A percentile compares a stretch with the other conserved stretches of the same genome.
These are phyloP conservation scores for Sphaerophoria rueppellii DNA, from an alignment of 2,888 invertebrate genomes.

Conservation along the genomic window DNA sequence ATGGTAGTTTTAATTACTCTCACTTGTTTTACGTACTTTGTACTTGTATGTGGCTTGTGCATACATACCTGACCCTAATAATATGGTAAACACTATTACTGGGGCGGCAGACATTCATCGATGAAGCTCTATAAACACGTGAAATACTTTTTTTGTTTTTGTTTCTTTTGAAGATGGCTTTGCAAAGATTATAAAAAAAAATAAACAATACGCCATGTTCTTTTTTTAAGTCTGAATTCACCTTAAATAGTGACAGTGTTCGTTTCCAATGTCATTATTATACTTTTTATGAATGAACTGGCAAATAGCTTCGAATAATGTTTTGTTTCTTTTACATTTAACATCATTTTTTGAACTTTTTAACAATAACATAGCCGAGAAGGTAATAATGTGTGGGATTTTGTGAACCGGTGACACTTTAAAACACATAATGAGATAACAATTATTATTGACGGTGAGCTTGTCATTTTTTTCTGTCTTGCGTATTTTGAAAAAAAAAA, in stretches of 20 bases:
- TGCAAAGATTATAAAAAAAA: conserved; percentile 18
- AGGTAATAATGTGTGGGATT: background rate
- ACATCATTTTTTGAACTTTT: conserved; percentile 52
- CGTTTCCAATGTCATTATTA: conserved; percentile 46
- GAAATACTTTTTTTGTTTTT: conserved; percentile 10
- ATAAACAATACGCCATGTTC: conserved; percentile 6
- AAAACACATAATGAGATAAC: conserved; percentile 49
- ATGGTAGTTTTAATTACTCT: conserved; percentile 28
- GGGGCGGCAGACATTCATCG: conserved; percentile 45
- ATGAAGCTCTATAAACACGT: conserved; percentile 61
- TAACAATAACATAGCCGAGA: background rate
- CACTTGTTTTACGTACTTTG: conserved; percentile 33
- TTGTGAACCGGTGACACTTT: conserved; percentile 40
- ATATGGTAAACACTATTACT: conserved; percentile 35
- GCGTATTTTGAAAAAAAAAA: background rate
- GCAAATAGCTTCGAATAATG: conserved; percentile 3
- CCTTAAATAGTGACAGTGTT: conserved; percentile 11
- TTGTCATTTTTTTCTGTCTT: background rate
- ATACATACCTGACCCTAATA: conserved; percentile 60
- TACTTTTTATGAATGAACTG: conserved; percentile 45
- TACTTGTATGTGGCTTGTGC: background rate
- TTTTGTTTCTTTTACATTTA: conserved; percentile 37
- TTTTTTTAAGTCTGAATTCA: background rate
- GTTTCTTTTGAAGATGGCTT: conserved; percentile 27
- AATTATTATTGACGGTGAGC: conserved; percentile 11